Evolutionary conservation across 1,140 invertebrate species (phyloP), one percentile per base, ranked within the genome.

Genomic region (Temnothorax longispinosus): DNA sequence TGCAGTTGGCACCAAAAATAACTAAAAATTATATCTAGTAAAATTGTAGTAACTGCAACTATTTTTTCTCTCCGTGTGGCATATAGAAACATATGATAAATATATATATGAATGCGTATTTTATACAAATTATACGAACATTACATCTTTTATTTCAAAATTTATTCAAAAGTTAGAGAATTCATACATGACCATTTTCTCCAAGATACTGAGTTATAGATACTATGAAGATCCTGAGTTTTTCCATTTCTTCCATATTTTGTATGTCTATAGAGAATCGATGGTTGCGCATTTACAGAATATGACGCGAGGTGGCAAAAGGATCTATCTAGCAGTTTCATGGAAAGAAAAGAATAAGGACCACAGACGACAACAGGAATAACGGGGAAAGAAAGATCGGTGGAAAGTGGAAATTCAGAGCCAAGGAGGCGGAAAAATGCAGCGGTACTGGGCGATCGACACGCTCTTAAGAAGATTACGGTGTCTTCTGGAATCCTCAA

Each of bases 391-490:
- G 87, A 88, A 77, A 87, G 82, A 80, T 65, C 72, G 75, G 52
- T 35, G 87, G 69, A 69, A 88, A 90, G 87, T 90, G 87, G 90
- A 92, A 90, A 92, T 91, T 91, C 90, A 90, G 76, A 90, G 80
- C 84, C 90, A 90, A 87, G 86, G 67, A 91, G 82, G 74, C 86
- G 90, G 91, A 91, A 92, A 92, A 91, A 91, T 91, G 85, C 80
- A 82, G 71, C 58, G 62, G 82, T 80, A 64, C 74, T 78, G 91
- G 86, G 91, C 89, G 88, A 90, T 90, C 89, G 89, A 76, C 88
- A 87, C 86, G 89, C 89, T 90, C 88, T 90, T 91, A 91, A 90
- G 90, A 90, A 92, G 91, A 92, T 92, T 92, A 92, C 89, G 62
- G 88, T 84, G 18, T 82, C 74, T 65, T 64, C 47, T 21, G 65